Evolutionary conservation across 2,888 invertebrate genomes (phyloP).

Genomic region (Xylocampa areola): DNA sequence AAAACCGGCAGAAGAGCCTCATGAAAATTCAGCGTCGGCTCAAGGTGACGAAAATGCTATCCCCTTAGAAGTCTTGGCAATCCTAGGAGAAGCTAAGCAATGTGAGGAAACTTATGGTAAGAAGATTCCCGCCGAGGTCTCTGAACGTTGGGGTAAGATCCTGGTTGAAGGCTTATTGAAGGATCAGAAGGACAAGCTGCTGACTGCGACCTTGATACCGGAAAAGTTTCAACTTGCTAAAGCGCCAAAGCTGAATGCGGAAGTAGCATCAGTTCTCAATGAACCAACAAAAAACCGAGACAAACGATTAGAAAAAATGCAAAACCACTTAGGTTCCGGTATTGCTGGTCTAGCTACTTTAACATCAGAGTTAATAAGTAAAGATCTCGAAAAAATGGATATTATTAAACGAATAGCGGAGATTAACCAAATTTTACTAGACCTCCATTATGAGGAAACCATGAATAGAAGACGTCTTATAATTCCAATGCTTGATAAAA

Average conservation of each 20-base stretch:
- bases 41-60: not conserved
- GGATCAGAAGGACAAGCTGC: not conserved
- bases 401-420: not conserved
- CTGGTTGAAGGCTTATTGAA: not conserved
- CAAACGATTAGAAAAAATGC: not conserved
- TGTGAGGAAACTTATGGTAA: not conserved
- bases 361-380: not conserved
- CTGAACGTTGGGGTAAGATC: conserved; percentile 4
- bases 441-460: not conserved
- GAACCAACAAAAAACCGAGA: conserved; percentile 1
- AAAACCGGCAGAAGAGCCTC: not conserved
- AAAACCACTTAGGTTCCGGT: not conserved
- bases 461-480: not conserved
- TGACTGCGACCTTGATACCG: conserved; percentile 1
- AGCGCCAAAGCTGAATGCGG: conserved; percentile 3
- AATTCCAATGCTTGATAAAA: not conserved
- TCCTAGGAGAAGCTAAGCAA: not conserved
- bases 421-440: not conserved
- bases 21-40: not conserved
- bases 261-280: not conserved
- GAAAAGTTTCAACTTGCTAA: conserved; percentile 3
- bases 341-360: not conserved
- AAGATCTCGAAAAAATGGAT: not conserved
- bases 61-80: not conserved
- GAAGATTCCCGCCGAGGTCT: not conserved